Evolutionary conservation across 1,140 invertebrate species (phyloP), one percentile per base, ranked within the genome.

Genomic region (Phymastichus coffea): DNA sequence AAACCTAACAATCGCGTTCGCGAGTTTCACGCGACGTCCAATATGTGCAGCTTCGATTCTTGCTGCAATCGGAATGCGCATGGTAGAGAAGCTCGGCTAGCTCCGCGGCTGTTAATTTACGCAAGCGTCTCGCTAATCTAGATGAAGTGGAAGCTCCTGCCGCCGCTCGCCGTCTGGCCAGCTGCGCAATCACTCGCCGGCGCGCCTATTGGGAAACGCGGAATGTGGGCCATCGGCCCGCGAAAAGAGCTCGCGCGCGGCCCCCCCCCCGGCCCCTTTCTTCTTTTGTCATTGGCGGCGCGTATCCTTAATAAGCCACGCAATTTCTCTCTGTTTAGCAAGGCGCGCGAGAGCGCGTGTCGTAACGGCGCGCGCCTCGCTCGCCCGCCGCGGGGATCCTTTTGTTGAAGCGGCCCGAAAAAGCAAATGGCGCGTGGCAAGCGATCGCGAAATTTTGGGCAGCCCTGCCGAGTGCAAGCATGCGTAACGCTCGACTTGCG

Each of bases 221-320:
- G 64, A 70, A 73, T 71, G 68, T 73, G 64, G 71, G 71, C 67
- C 68, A 70, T 67, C 68, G 56, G 66, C 28, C 64, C 63, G 60
- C 65, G 65, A n/a, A n/a, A n/a, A n/a, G 55, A 58, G 52, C 59
- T 52, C 59, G 26, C 10, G 22, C n/a, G 17, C 43, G 48, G 40
- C 40, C 40, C n/a, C 40, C 20, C 14, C 22, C 22, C 20, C 33
- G 48, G 17, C 30, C 41, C 41, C 53, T 35, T 56, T 53, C 25
- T n/a, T 35, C 23, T 6, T 4, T 2, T n/a, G n/a, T n/a, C n/a
- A n/a, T n/a, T n/a, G n/a, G n/a, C n/a, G n/a, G n/a, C 35, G 35
- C 2, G 28, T 19, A 41, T 44, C 40, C 52, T 44, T 55, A 57
- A 57, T 37, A 38, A 19, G 26, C 46, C 26, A 40, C 47, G 47